These are phyloP conservation scores for Sebastes itinus DNA, from an alignment of 2,797 vertebrate genomes.

Conservation along the genomic window DNA sequence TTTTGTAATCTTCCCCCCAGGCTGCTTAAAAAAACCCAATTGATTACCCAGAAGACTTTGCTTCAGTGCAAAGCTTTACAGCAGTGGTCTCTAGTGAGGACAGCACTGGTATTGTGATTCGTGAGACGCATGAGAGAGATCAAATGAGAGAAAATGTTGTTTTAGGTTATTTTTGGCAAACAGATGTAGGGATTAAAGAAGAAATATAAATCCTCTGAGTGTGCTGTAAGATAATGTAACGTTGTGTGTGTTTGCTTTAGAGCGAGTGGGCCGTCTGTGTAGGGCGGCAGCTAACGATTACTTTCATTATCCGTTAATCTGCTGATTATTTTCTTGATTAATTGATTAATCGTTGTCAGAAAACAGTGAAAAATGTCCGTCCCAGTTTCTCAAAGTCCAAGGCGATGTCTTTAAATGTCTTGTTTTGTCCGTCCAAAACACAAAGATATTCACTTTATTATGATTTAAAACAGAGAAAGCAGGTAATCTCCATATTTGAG, in stretches of 20 bases:
- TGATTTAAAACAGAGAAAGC: no score
- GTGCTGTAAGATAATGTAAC: not conserved
- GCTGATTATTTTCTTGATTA: no score
- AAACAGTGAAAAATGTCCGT: no score
- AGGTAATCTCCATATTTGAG: no score
- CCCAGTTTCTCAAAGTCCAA: no score
- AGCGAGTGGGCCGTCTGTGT: not conserved
- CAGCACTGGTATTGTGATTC: not conserved
- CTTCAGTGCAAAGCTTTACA: not conserved
- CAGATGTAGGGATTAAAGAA: not conserved
- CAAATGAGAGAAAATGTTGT: not conserved
- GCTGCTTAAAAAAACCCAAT: not conserved
- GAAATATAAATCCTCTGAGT: not conserved
- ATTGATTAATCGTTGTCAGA: no score
- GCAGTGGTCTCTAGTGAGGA: not conserved
- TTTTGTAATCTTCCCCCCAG: not conserved
- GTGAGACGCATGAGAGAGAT: not conserved
- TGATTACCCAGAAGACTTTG: not conserved
- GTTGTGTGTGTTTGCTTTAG: not conserved
- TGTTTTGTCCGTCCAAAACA: no score
- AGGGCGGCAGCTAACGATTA: no score
- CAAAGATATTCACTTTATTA: no score
- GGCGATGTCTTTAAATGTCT: no score
- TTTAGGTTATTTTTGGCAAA: not conserved
- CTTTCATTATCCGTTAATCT: no score